These are phyloP conservation scores for Neosilurus hyrtlii DNA, from an alignment of 2,797 vertebrate genomes.

Conservation along the genomic window DNA sequence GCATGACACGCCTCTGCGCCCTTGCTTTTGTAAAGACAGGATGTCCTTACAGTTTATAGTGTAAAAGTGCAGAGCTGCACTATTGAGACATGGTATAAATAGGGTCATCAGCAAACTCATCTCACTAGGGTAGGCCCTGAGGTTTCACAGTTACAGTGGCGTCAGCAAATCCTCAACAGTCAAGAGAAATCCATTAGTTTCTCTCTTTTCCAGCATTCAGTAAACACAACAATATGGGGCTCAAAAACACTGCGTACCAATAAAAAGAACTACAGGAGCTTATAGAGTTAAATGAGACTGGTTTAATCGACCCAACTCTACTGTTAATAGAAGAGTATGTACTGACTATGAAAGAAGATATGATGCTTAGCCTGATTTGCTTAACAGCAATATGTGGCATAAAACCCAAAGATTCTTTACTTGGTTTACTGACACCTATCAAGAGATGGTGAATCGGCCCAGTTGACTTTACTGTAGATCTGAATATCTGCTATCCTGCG, in stretches of 20 bases:
- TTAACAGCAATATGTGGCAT: neutral
- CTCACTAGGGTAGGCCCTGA: slow-evolving; percentile 19
- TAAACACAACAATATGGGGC: slow-evolving; percentile 65
- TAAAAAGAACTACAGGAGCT: slow-evolving; percentile 23
- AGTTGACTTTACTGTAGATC: neutral
- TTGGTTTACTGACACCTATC: neutral
- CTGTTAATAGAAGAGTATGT: neutral
- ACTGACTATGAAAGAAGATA: neutral
- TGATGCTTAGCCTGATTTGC: neutral
- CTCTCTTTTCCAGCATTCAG: slow-evolving; percentile 42
- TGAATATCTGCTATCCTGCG: too few species aligned
- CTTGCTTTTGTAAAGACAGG: slow-evolving; percentile 2
- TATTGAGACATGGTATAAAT: neutral
- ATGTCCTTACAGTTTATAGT: slow-evolving; percentile 13
- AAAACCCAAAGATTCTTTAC: neutral
- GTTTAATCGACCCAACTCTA: slow-evolving; percentile 10
- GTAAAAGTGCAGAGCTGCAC: slow-evolving; percentile 18
- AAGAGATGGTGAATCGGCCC: neutral
- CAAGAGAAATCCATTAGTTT: slow-evolving; percentile 57
- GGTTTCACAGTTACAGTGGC: slow-evolving; percentile 14
- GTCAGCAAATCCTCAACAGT: slow-evolving; percentile 43
- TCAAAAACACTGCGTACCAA: slow-evolving; percentile 38
- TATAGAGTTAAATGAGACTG: slow-evolving; percentile 10
- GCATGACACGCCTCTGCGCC: slow-evolving; percentile 28
- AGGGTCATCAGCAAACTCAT: slow-evolving; percentile 23